Conservation (phyloP, 2,888 invertebrate species). For the Hartigia nigra region DNA sequence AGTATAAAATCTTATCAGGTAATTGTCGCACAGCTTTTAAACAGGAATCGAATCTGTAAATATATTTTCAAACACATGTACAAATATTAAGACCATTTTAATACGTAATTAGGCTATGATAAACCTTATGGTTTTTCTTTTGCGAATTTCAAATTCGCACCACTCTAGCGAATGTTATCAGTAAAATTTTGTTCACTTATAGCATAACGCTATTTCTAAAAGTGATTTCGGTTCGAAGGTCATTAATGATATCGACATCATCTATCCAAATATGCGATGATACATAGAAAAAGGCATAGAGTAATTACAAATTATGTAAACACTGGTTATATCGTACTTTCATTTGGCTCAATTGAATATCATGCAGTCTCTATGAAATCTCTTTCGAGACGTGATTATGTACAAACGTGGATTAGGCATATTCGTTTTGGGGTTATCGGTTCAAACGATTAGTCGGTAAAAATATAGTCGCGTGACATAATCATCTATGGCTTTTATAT, state of each 20-base stretch:
- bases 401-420: not conserved
- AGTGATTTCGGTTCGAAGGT: not conserved
- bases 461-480: not conserved
- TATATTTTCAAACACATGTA: not conserved
- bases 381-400: not conserved
- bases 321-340: not conserved
- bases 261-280: not conserved
- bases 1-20: not conserved
- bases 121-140: not conserved
- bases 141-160: not conserved
- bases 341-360: not conserved
- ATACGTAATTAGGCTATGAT: not conserved
- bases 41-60: not conserved
- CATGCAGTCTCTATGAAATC: not conserved
- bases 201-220: not conserved
- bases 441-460: not conserved
- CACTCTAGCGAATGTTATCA: not conserved
- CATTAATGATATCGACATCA: not conserved
- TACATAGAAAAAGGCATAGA: not conserved
- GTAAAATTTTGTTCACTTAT: not conserved
- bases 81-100: too few relatives aligned
- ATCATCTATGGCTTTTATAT: not conserved
- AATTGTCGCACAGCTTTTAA: not conserved
- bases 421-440: not conserved
- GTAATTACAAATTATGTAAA: not conserved